A percentile compares a stretch with the other conserved stretches of the same genome.
Evolutionary conservation across 2,888 invertebrate genomes (phyloP).

Genomic region (Megalurothrips usitatus): DNA sequence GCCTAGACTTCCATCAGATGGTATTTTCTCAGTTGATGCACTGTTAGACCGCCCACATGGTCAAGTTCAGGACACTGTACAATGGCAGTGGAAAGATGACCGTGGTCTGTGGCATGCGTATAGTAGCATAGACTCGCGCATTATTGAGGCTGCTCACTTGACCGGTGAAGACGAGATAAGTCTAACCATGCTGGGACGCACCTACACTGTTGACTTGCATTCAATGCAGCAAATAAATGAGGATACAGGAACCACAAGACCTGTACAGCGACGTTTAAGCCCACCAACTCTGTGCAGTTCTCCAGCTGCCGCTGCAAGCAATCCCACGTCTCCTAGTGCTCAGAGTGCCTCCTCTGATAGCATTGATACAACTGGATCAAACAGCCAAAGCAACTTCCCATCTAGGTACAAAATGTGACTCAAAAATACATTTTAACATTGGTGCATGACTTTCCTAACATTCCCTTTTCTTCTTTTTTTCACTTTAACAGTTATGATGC

Average conservation of each 20-base stretch:
- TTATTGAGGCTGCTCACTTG: slow-evolving; percentile 89
- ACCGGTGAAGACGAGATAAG: slow-evolving; percentile 94
- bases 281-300: slow-evolving; percentile 49
- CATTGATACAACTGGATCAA: slow-evolving; percentile 3
- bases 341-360: slow-evolving; percentile 32
- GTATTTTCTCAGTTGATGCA: slow-evolving; percentile 90
- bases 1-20: slow-evolving; percentile 92
- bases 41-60: slow-evolving; percentile 68
- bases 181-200: slow-evolving; percentile 84
- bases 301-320: slow-evolving; percentile 26
- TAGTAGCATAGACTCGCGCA: slow-evolving; percentile 86
- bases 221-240: slow-evolving; percentile 99
- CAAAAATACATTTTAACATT: slow-evolving; percentile 36
- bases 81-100: slow-evolving; percentile 98
- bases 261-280: slow-evolving; percentile 76
- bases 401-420: background rate
- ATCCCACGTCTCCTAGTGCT: slow-evolving; percentile 27
- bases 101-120: slow-evolving; percentile 87
- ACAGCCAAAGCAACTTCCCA: slow-evolving; percentile 22
- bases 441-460: background rate
- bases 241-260: slow-evolving; percentile 90
- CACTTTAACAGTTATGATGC: slow-evolving; percentile 51
- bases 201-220: slow-evolving; percentile 93
- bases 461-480: slow-evolving; percentile 31
- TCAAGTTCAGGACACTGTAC: slow-evolving; percentile 63